Evolutionary conservation across 2,113 vertebrate species (phyloP).

Genomic region (Silurus glanis): DNA sequence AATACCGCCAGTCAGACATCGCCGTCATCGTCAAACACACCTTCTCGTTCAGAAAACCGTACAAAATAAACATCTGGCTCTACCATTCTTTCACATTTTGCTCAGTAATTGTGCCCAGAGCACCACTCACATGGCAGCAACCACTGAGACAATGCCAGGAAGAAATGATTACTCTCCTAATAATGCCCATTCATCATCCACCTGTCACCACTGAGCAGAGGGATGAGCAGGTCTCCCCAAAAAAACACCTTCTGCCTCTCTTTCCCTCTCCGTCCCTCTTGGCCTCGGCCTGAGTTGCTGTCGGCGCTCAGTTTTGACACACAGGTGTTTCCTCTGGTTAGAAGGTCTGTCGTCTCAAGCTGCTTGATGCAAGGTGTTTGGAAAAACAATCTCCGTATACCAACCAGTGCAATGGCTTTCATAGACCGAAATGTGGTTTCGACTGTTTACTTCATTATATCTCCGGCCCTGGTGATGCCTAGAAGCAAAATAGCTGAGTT

Average conservation of each 20-base stretch:
- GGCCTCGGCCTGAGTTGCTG: slow-evolving; percentile 38
- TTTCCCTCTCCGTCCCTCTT: slow-evolving; percentile 27
- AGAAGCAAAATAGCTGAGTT: not conserved
- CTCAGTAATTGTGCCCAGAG: slow-evolving; percentile 67
- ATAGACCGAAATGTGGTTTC: not conserved
- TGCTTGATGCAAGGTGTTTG: slow-evolving; percentile 25
- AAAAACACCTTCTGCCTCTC: slow-evolving; percentile 50
- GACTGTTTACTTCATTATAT: not conserved
- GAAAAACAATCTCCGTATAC: not conserved
- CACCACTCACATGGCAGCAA: slow-evolving; percentile 55
- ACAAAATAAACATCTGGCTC: slow-evolving; percentile 70
- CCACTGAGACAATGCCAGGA: slow-evolving; percentile 49
- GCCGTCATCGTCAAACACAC: slow-evolving; percentile 12
- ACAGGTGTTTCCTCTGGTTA: slow-evolving; percentile 52
- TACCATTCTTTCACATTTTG: slow-evolving; percentile 54
- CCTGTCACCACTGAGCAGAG: slow-evolving; percentile 62
- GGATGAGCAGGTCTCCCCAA: slow-evolving; percentile 39
- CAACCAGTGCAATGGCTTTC: not conserved
- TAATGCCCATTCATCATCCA: slow-evolving; percentile 74
- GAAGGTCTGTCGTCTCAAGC: slow-evolving; percentile 31
- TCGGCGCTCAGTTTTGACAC: slow-evolving; percentile 45
- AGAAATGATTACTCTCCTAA: slow-evolving; percentile 67
- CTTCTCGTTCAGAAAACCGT: slow-evolving; percentile 36
- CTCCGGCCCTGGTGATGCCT: not conserved
- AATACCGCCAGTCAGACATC: slow-evolving; percentile 55